These are phyloP conservation scores for Papilio protenor DNA, from an alignment of 2,888 invertebrate species.

Conservation along the genomic window DNA sequence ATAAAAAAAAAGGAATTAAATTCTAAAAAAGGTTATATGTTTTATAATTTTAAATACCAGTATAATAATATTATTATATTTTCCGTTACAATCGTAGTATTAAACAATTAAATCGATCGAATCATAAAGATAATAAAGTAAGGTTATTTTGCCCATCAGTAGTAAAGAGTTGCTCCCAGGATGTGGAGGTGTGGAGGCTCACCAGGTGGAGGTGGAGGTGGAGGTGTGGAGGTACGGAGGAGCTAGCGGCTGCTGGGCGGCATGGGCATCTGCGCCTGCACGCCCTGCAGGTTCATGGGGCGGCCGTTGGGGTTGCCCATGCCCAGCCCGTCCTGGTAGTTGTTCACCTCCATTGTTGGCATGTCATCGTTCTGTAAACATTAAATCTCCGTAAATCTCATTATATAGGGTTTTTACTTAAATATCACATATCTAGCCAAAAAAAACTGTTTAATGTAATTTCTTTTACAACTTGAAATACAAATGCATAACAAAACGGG, in stretches of 20 bases:
- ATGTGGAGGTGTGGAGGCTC: background rate
- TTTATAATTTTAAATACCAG: background rate
- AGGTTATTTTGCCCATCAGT: conserved; percentile 21
- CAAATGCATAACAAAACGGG: too few relatives aligned
- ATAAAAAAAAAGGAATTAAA: background rate
- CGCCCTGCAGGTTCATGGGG: conserved; percentile 80
- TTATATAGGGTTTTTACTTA: too few relatives aligned
- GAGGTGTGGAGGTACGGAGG: background rate
- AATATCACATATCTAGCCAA: too few relatives aligned
- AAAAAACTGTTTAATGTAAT: too few relatives aligned
- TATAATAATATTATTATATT: too few relatives aligned
- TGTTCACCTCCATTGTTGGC: conserved; percentile 89
- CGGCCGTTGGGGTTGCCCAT: conserved; percentile 81
- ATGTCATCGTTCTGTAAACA: conserved; percentile 88
- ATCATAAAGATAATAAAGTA: background rate
- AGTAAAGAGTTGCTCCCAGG: conserved; percentile 24
- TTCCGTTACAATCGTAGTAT: background rate
- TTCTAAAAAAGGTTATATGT: background rate
- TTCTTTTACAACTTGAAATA: too few relatives aligned
- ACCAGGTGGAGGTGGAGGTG: background rate
- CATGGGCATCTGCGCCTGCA: conserved; percentile 78
- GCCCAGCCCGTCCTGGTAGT: conserved; percentile 85
- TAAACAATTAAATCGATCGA: background rate
- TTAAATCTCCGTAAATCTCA: background rate
- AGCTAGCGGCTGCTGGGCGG: conserved; percentile 76